Evolutionary conservation across 2,888 invertebrate species (phyloP), one percentile per base, ranked within the genome.

Genomic region (Sphecodes monilicornis): DNA sequence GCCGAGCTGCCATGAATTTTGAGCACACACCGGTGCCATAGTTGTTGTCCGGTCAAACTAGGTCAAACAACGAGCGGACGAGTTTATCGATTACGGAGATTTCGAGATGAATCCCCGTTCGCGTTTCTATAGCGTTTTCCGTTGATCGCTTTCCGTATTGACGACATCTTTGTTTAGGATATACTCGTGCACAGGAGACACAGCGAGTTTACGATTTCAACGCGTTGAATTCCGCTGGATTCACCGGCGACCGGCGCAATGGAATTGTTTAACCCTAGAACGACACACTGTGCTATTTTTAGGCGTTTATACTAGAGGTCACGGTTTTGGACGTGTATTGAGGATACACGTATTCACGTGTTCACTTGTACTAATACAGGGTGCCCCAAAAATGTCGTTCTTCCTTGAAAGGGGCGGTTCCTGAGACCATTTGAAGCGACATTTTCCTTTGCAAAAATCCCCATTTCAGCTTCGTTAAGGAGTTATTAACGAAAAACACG

Each of bases 1-100:
- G 87, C 90, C 87, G n/a, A n/a, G n/a, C n/a, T n/a, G 90, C 91
- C 91, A 93, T 93, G 92, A 93, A 93, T 93, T 93, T 93, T 91
- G 90, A 93, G 89, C 85, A 82, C 87, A 90, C 90, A 91, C 87
- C 88, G 84, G 80, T 77, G 82, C 78, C 85, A 77, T 82, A 84
- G 82, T 80, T 84, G 84, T 87, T 82, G 84, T 73, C 78, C 82
- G 76, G 83, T 76, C 70, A 76, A 77, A 78, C 74, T 79, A 71
- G 78, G 72, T 84, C 76, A 80, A 85, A 88, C 84, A 78, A 82
- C 85, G 84, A 69, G 57, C 77, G 60, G 76, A 87, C 85, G 80
- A 90, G 91, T 90, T 90, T 90, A 90, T 90, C 91, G 91, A 89
- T 88, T 84, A 85, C 78, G 79, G 84, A 85, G 86, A 88, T 86